Percentiles rank a stretch among this genome's conserved stretches.
These are phyloP conservation scores for Aspidoscelis tigris DNA, from an alignment of 2,113 vertebrate genomes.

Conservation along the genomic window DNA sequence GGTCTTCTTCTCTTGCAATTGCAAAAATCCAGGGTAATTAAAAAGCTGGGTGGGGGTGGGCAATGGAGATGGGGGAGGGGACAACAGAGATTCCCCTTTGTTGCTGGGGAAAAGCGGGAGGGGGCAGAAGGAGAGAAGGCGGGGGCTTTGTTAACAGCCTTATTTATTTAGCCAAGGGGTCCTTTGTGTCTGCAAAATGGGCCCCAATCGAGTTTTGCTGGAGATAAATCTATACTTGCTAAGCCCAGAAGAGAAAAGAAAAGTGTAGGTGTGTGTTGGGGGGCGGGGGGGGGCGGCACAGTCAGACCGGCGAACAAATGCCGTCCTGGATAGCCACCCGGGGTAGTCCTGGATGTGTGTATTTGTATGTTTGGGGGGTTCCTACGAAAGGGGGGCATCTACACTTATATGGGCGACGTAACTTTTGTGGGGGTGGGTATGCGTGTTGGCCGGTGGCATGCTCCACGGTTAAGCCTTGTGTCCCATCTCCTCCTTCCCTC, in stretches of 20 bases:
- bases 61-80: constrained; percentile 66
- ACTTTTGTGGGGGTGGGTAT: constrained; percentile 63
- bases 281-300: too few relatives aligned
- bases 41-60: constrained; percentile 70
- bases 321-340: constrained; percentile 72
- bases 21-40: constrained; percentile 82
- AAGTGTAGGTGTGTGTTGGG: too few relatives aligned
- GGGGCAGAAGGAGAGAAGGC: constrained; percentile 72
- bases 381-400: constrained; percentile 80
- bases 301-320: constrained; percentile 83
- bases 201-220: constrained; percentile 94
- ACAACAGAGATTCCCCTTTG: constrained; percentile 44
- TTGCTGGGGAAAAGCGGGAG: constrained; percentile 64
- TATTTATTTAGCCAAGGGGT: constrained; percentile 95
- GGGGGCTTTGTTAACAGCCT: constrained; percentile 79
- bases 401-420: constrained; percentile 67
- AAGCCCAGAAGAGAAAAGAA: constrained; percentile 65
- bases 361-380: constrained; percentile 48
- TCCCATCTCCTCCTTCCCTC: too few relatives aligned
- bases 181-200: constrained; percentile 96
- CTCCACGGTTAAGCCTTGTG: constrained; percentile 65
- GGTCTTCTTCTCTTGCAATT: constrained; percentile 68
- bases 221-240: constrained; percentile 88
- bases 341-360: constrained; percentile 48
- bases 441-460: constrained; percentile 67